Base-by-base conservation (phyloP, 2,113 vertebrate genomes). In the Protomyctophum bolini region DNA sequence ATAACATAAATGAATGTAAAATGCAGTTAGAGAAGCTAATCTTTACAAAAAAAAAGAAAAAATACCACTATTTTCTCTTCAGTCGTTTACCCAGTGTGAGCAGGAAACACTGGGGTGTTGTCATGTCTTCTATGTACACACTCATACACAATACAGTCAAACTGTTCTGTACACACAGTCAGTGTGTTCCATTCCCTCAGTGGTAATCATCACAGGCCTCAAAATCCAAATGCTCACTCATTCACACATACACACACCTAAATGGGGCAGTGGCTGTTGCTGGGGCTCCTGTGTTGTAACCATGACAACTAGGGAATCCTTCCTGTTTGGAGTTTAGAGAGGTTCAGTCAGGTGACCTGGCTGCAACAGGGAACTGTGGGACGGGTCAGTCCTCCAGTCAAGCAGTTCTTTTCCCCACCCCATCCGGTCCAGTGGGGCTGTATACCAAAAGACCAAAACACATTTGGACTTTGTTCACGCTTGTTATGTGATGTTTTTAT, bases 21-120 rank as follows among this genome's bases (percentile, higher is more conserved):
- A 86, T 49, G 64, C 77, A 80, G 83, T 79, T 57, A 67, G 79
- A 84, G 83, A 83, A 84, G 84, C 66, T 75, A 76, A 81, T 70
- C 71, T 83, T 81, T 87, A 87, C 80, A 88, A 90, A 41, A 41
- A 41, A 41, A 33, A 33, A 33, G 2, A 33, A 33, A 4, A 41
- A 41, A 41, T 0, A 41, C 76, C 79, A 82, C 82, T 77, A 80
- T 77, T 84, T 84, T 63, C 69, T 71, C 70, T 75, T 90, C 59
- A 71, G 81, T 86, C 75, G 78, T 86, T 46, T 49, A 33, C n/a
- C 68, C 78, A 73, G 76, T 75, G 82, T 63, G 66, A 79, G 69
- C 73, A 76, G 83, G 14, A 10, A 71, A 76, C 82, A 82, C 77
- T 73, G 80, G 68, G 68, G 81, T 78, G 77, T 76, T 68, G 82